phyloP scores from a whole-genome alignment of 2,113 vertebrate species.

The Festucalex cinctus region DNA sequence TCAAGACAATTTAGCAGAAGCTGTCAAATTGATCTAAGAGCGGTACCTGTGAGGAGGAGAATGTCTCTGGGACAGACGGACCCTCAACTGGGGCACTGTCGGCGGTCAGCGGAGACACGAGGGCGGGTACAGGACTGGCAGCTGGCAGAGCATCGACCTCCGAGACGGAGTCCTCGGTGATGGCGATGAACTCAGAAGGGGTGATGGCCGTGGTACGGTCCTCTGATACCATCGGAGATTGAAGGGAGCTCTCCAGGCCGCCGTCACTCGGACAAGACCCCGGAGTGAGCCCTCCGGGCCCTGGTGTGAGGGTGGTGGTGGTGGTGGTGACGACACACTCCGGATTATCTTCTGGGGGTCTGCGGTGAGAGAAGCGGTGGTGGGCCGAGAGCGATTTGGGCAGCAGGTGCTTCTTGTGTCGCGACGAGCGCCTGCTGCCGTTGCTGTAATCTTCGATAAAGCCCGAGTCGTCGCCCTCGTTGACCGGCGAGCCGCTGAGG shows the following conservation, averaged over 20 bases:
- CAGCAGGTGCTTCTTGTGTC: slow-evolving; percentile 85
- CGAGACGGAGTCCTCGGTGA: slow-evolving; percentile 90
- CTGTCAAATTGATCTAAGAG: neutral
- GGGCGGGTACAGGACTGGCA: slow-evolving; percentile 64
- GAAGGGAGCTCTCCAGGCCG: slow-evolving; percentile 81
- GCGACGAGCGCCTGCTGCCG: slow-evolving; percentile 70
- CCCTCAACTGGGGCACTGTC: slow-evolving; percentile 30
- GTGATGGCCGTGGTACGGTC: slow-evolving; percentile 90
- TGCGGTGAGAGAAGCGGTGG: slow-evolving; percentile 81
- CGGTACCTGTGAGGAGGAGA: slow-evolving; percentile 78
- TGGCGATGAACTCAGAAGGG: slow-evolving; percentile 86
- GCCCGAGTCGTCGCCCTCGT: slow-evolving; percentile 91
- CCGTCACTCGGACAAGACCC: slow-evolving; percentile 80
- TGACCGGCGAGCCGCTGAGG: slow-evolving; percentile 86
- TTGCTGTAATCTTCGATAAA: slow-evolving; percentile 84
- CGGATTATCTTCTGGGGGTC: slow-evolving; percentile 67
- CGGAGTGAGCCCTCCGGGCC: slow-evolving; percentile 58
- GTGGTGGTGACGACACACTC: slow-evolving; percentile 65
- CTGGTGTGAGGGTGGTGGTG: slow-evolving; percentile 43
- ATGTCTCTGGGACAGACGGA: slow-evolving; percentile 61
- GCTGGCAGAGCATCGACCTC: slow-evolving; percentile 81
- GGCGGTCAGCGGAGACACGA: slow-evolving; percentile 15
- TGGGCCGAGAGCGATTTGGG: slow-evolving; percentile 93
- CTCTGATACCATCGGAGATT: slow-evolving; percentile 85
- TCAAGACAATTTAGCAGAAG: neutral